A percentile compares a stretch with the other conserved stretches of the same genome.
These are phyloP conservation scores for Carduelis carduelis DNA, from an alignment of 2,797 vertebrate species.

Conservation along the genomic window DNA sequence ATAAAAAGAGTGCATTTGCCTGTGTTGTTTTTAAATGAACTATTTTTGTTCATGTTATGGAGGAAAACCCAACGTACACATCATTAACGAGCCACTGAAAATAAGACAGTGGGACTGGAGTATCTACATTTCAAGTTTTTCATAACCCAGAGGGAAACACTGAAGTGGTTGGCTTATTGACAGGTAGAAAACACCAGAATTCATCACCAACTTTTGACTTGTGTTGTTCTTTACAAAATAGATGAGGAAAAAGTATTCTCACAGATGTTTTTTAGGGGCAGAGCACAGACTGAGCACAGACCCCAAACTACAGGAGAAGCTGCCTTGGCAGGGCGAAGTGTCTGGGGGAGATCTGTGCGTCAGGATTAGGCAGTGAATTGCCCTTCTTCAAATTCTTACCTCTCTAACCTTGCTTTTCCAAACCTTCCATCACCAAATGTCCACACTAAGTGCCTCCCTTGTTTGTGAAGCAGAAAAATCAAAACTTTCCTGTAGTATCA, in stretches of 20 bases:
- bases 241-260: not conserved
- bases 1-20: not conserved
- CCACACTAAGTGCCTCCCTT: not conserved
- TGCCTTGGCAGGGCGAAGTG: not conserved
- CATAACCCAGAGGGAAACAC: not conserved
- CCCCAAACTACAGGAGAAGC: not conserved
- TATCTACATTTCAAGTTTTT: not conserved
- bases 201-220: not conserved
- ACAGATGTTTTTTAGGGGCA: not conserved
- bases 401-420: not conserved
- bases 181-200: not conserved
- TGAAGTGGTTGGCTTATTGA: not conserved
- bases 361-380: not conserved
- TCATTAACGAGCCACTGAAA: not conserved
- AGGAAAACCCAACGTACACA: not conserved
- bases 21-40: not conserved
- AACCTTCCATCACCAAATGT: not conserved
- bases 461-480: not conserved
- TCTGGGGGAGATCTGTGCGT: not conserved
- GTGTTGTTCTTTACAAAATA: not conserved
- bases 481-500: not conserved
- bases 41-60: not conserved
- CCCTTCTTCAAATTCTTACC: not conserved
- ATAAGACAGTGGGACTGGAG: not conserved
- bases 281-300: not conserved